Conservation (phyloP, 2,113 vertebrate genomes). For the Pleuronectes platessa region DNA sequence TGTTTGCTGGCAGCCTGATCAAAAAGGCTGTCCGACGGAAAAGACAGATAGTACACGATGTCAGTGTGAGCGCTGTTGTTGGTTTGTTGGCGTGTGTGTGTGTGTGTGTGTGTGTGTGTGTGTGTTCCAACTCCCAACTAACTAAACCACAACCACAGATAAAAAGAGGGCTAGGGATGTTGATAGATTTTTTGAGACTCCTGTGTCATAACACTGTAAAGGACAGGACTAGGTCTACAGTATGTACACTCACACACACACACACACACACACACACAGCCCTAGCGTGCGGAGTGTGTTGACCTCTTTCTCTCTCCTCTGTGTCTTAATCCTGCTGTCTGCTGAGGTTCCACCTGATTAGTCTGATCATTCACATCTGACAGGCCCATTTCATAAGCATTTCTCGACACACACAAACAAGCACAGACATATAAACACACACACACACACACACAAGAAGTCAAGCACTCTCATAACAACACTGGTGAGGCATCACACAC, state of each 20-base stretch:
- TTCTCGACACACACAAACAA: not conserved
- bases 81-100: not conserved
- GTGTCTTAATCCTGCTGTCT: constrained; percentile 70
- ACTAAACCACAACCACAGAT: constrained; percentile 8
- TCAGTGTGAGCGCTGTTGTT: not conserved
- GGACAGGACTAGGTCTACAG: not conserved
- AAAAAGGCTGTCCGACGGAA: constrained; percentile 10
- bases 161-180: constrained; percentile 5
- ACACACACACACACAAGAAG: not conserved
- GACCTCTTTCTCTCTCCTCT: constrained; percentile 51
- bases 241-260: constrained; percentile 21
- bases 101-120: constrained; percentile 1
- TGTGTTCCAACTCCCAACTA: constrained; percentile 17
- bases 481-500: constrained; percentile 2
- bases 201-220: not conserved
- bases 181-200: not conserved
- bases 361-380: constrained; percentile 77
- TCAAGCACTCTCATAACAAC: constrained; percentile 4
- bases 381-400: constrained; percentile 59
- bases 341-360: constrained; percentile 70
- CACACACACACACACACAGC: not conserved
- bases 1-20: constrained; percentile 18
- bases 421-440: not conserved
- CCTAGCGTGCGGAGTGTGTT: constrained; percentile 18
- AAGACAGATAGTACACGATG: constrained; percentile 14